Evolutionary conservation across 2,797 vertebrate species (phyloP), one percentile per base, ranked within the genome.

Genomic region (Moxostoma hubbsi): DNA sequence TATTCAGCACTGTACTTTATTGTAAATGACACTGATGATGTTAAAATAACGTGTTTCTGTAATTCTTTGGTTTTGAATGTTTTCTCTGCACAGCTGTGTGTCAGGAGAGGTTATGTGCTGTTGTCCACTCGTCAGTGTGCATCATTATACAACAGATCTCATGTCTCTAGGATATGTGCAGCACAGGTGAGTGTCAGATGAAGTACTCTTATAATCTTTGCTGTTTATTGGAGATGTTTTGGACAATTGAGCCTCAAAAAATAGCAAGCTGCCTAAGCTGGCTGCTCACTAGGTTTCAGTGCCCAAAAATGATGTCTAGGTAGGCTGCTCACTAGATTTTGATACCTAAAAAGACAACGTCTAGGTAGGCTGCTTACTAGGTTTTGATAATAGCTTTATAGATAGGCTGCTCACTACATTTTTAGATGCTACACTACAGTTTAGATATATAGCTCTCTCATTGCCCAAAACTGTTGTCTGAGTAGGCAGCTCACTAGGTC

Each of bases 81-180:
- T 1, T 72, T 6, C 64, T 7, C 79, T 16, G 2, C 74, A n/a
- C 71, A 95, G 94, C 77, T 90, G 4, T 93, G 90, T 89, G 11
- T 89, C 58, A 90, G 88, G 86, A 89, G 90, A 86, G 85, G 89
- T 16, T 72, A 87, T 1, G 89, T 91, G 67, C 86, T 95, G 5
- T 65, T 93, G 0, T 87, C 92, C 67, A 81, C 93, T n/a, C 91
- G 91, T n/a, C 88, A 83, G 15, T 90, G 90, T 13, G 47, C 88
- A 50, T 90, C 91, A 0, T 79, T 90, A 1, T 80, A 90, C 50
- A 89, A 86, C 87, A 89, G 88, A 85, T 85, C 87, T 7, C 75
- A 85, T 61, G 84, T 85, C 7, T 90, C 85, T 88, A 90, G 93
- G 83, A 87, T 89, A 85, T 83, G 85, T 83, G 89, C 87, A 5